A percentile compares a stretch with the other conserved stretches of the same genome.
Conservation (phyloP, 2,113 vertebrate species). For the Theristicus caerulescens region DNA sequence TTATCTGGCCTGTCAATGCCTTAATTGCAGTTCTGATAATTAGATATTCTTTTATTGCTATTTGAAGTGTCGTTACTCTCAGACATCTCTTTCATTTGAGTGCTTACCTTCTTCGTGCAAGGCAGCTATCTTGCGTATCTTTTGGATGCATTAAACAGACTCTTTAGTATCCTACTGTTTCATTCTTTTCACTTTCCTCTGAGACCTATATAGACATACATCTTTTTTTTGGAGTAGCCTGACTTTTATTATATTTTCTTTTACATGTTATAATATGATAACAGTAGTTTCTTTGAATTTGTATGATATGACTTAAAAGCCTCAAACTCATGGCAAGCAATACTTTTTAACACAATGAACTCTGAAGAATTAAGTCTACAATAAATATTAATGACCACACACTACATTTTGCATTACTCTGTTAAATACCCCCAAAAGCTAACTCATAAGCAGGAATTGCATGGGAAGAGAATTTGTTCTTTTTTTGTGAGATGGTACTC, state of each 20-base stretch:
- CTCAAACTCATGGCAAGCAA: not conserved
- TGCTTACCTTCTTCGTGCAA: not conserved
- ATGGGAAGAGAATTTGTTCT: not conserved
- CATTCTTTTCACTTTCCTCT: not conserved
- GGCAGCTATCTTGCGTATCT: not conserved
- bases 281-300: not conserved
- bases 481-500: not conserved
- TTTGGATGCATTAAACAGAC: not conserved
- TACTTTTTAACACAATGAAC: not conserved
- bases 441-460: not conserved
- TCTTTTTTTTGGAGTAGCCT: not conserved
- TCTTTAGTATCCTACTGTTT: not conserved
- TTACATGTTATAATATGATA: not conserved
- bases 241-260: not conserved
- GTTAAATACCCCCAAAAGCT: not conserved
- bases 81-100: not conserved
- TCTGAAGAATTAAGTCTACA: not conserved
- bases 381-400: not conserved
- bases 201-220: not conserved
- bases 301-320: not conserved
- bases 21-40: not conserved
- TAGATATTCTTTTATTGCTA: not conserved
- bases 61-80: not conserved
- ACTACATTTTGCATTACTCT: not conserved
- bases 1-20: not conserved